phyloP scores from a whole-genome alignment of 2,113 vertebrate genomes.

The Salvelinus fontinalis region DNA sequence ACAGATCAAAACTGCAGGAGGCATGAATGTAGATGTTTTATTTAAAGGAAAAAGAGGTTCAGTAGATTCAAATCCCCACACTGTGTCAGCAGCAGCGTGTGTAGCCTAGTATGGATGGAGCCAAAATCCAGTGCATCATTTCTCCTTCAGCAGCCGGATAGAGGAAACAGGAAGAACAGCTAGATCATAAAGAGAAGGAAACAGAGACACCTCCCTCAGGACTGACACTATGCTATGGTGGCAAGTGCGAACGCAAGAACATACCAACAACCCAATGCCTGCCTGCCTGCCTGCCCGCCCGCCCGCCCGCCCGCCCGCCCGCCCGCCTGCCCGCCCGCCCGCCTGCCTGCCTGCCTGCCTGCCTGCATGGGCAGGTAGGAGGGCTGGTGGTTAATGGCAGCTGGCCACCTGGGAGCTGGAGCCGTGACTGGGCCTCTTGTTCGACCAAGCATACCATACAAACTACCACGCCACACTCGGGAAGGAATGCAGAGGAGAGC shows the following conservation, averaged over 20 bases:
- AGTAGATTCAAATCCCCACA: too few species aligned
- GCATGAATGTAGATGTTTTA: too few species aligned
- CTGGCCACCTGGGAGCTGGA: slow-evolving; percentile 5
- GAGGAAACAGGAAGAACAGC: background rate
- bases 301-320: too few species aligned
- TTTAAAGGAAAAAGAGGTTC: too few species aligned
- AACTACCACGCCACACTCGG: background rate
- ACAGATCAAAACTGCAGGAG: too few species aligned
- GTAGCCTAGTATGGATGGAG: too few species aligned
- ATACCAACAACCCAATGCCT: background rate
- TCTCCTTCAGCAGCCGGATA: background rate
- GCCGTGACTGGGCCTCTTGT: too few species aligned
- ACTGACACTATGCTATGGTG: background rate
- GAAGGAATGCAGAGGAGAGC: background rate
- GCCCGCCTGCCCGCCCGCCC: too few species aligned
- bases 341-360: too few species aligned
- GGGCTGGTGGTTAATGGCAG: slow-evolving; percentile 15
- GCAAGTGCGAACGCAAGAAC: background rate
- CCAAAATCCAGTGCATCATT: background rate
- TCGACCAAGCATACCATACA: too few species aligned
- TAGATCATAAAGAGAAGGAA: background rate
- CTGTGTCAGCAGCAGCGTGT: too few species aligned
- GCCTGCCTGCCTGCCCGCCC: too few species aligned
- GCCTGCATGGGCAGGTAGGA: background rate
- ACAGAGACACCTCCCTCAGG: background rate